These are phyloP conservation scores for Cygnus atratus DNA, from an alignment of 2,113 vertebrate genomes.

Conservation along the genomic window DNA sequence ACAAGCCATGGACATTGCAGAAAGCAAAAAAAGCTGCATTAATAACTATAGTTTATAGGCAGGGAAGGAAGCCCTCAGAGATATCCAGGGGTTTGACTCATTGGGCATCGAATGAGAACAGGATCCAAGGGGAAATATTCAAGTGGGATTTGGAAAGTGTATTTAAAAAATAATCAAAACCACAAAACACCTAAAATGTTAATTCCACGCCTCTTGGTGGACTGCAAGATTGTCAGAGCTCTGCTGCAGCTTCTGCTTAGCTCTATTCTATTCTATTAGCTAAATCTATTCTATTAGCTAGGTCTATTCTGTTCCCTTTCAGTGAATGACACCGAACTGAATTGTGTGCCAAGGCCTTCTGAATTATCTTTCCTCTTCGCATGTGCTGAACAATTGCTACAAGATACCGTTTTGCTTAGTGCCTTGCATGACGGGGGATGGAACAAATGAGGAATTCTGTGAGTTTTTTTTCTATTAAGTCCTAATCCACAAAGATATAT, in stretches of 20 bases:
- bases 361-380: neutral
- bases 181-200: neutral
- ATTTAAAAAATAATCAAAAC: neutral
- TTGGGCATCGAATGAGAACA: neutral
- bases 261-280: too few relatives aligned
- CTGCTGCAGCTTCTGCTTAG: neutral
- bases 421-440: neutral
- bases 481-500: neutral
- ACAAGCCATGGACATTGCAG: neutral
- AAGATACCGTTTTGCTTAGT: neutral
- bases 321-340: neutral
- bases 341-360: neutral
- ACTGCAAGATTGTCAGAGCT: neutral
- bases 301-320: neutral
- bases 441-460: slow-evolving; percentile 13
- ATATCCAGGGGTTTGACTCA: neutral
- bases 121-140: neutral
- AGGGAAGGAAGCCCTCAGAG: neutral
- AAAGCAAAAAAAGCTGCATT: neutral
- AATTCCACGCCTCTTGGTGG: neutral
- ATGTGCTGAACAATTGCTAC: neutral
- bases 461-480: neutral
- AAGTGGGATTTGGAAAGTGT: neutral
- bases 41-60: neutral
- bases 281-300: neutral